Percentiles rank a stretch among this genome's conserved stretches.
Evolutionary conservation across 2,888 invertebrate genomes (phyloP).

Genomic region (Limnephilus marmoratus): DNA sequence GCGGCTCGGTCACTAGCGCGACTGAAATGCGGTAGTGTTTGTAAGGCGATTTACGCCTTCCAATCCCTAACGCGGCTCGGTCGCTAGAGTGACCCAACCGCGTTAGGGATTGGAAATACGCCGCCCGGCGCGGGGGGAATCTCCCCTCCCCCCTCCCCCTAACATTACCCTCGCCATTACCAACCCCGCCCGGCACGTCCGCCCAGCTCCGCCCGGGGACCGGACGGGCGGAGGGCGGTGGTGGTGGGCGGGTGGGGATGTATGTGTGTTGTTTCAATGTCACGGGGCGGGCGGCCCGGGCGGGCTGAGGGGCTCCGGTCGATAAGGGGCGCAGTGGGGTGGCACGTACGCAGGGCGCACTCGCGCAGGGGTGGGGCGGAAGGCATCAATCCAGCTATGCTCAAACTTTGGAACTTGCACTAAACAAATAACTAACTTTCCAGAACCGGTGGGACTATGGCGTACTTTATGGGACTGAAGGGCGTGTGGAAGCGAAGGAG

Average conservation of each 20-base stretch:
- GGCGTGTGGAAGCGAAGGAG: too few relatives aligned
- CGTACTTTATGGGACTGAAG: too few relatives aligned
- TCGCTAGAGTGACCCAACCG: too few relatives aligned
- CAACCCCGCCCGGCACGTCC: not conserved
- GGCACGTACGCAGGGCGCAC: slow-evolving; percentile 25
- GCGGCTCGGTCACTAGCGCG: too few relatives aligned
- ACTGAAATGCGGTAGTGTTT: too few relatives aligned
- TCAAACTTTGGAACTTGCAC: not conserved
- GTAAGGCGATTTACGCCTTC: too few relatives aligned
- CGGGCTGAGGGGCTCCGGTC: not conserved
- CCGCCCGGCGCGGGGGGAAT: not conserved
- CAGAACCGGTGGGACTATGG: too few relatives aligned
- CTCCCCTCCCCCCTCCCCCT: not conserved
- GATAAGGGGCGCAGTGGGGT: slow-evolving; percentile 7
- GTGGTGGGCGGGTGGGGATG: not conserved
- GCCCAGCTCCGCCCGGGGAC: slow-evolving; percentile 11
- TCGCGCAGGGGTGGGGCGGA: not conserved
- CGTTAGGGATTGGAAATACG: too few relatives aligned
- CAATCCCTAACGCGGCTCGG: too few relatives aligned
- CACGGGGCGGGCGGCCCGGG: slow-evolving; percentile 16
- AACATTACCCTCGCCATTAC: not conserved
- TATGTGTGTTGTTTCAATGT: slow-evolving; percentile 35
- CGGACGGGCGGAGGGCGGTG: not conserved
- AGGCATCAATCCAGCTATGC: not conserved
- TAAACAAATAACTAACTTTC: not conserved